These are phyloP conservation scores for Elymnias hypermnestra DNA, from an alignment of 1,140 invertebrate species.

Conservation along the genomic window DNA sequence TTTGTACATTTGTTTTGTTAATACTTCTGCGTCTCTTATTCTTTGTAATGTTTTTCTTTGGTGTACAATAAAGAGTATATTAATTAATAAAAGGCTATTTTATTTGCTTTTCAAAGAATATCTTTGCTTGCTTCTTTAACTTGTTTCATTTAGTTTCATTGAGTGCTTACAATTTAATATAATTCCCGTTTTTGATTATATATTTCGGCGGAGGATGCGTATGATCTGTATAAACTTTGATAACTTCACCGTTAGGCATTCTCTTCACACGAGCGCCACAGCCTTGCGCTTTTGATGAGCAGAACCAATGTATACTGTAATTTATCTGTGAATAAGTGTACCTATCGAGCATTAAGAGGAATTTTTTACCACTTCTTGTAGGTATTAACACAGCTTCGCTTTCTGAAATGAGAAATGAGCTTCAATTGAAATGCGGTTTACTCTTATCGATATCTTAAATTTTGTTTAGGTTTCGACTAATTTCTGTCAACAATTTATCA, in stretches of 20 bases:
- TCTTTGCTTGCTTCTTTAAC: too few relatives aligned
- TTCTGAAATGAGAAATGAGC: slow-evolving; percentile 12
- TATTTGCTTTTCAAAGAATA: too few relatives aligned
- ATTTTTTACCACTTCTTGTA: slow-evolving; percentile 41
- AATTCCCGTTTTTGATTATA: slow-evolving; percentile 19
- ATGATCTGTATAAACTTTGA: slow-evolving; percentile 18
- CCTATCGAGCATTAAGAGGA: slow-evolving; percentile 42
- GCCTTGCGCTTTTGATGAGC: slow-evolving; percentile 36
- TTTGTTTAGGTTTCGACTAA: too few relatives aligned
- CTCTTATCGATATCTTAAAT: too few relatives aligned
- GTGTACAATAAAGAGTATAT: too few relatives aligned
- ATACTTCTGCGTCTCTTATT: too few relatives aligned
- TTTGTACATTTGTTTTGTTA: too few relatives aligned
- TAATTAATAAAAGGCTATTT: too few relatives aligned
- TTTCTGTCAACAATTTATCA: too few relatives aligned
- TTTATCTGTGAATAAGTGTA: slow-evolving; percentile 52
- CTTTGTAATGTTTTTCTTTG: too few relatives aligned
- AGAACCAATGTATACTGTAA: slow-evolving; percentile 36
- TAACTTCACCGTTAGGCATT: slow-evolving; percentile 12
- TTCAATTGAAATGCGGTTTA: too few relatives aligned
- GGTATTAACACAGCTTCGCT: slow-evolving; percentile 38
- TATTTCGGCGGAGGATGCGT: slow-evolving; percentile 27
- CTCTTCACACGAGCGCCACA: slow-evolving; percentile 31
- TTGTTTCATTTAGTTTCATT: too few relatives aligned
- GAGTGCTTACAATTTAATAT: slow-evolving; percentile 22